Evolutionary conservation across 2,888 invertebrate species (phyloP).

Genomic region (Poecilobothrus nobilitatus): DNA sequence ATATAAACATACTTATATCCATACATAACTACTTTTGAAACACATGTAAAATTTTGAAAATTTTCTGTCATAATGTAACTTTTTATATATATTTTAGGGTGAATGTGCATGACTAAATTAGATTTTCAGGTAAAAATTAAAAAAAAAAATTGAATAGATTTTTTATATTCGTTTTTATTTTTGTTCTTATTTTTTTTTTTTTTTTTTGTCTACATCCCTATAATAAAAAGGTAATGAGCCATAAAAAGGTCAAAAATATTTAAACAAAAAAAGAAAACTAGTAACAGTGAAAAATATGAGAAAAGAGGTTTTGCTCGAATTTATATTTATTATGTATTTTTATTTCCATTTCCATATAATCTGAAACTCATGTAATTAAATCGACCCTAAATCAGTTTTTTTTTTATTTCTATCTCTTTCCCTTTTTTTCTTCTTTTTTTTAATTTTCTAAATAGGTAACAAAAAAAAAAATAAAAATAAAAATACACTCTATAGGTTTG

Average conservation of each 20-base stretch:
- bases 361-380: not conserved
- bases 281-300: not conserved
- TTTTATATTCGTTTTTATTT: not conserved
- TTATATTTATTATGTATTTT: not conserved
- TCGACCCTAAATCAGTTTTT: constrained; percentile 1
- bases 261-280: not conserved
- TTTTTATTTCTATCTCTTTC: not conserved
- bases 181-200: not conserved
- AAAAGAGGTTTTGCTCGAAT: not conserved
- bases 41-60: no score
- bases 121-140: not conserved
- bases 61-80: no score
- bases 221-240: not conserved
- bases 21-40: no score
- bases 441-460: not conserved
- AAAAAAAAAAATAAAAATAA: no score
- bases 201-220: not conserved
- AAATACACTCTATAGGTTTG: not conserved
- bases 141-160: not conserved
- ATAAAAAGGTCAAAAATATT: not conserved
- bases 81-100: no score
- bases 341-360: not conserved
- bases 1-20: no score
- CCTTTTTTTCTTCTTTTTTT: no score
- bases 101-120: not conserved